Base-by-base conservation (phyloP, 2,888 invertebrate genomes). In the Brenthis ino region DNA sequence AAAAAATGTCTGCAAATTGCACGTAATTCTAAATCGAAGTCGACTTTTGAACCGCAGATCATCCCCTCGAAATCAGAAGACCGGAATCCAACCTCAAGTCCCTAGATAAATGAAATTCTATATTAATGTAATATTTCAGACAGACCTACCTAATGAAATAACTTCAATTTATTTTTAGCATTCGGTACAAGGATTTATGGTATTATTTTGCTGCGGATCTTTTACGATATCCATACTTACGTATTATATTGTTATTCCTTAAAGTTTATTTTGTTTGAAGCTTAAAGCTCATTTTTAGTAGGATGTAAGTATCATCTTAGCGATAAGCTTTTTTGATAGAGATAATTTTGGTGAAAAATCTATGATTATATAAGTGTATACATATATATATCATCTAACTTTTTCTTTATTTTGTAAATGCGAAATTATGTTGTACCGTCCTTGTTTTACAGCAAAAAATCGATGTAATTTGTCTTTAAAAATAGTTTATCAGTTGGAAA, bases 41-140 rank as follows among this genome's bases (percentile, higher is more conserved):
- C 8, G 11, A 48, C 28, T 28, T 57, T 57, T 50, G 48, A 28
- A 48, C 63, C 8, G 20, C 51, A 51, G 33, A 37, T 50, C 50
- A 53, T 51, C 51, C 33, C 48, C n/a, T 48, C 48, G 14, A n/a
- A 14, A 16, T 8, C n/a, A 2, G 51, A 8, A n/a, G 51, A 53
- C 51, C 16, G 8, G 16, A 53, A 53, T 33, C 60, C n/a, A 50
- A 33, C 24, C 33, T 53, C 24, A 6, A n/a, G 14, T 43, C 37
- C 48, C 51, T 24, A 65, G 58, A 76, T 75, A 77, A 77, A 79
- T 79, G 77, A 77, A 78, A 79, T 80, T 78, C 75, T 78, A 77
- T 79, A 79, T 80, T 79, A 79, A 76, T 77, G 74, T 77, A 73
- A 77, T 80, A 79, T 75, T 75, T 79, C 76, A 76, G 74, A 65